Evolutionary conservation across 2,888 invertebrate genomes (phyloP).

Genomic region (Caenorhabditis imperialis): DNA sequence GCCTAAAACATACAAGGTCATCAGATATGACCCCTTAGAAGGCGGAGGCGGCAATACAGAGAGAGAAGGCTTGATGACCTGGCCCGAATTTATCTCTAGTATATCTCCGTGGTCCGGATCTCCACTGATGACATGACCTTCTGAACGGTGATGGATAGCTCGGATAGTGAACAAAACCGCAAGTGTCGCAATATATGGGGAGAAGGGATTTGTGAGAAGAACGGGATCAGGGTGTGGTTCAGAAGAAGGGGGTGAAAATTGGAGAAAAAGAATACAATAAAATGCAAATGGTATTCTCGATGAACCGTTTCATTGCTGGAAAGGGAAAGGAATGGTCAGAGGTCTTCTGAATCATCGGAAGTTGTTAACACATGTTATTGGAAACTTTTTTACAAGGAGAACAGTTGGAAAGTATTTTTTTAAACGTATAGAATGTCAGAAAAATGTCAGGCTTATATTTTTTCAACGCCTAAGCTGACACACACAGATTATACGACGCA

Average conservation of each 20-base stretch:
- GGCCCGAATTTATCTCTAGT: constrained; percentile 33
- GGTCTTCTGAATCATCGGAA: too few relatives aligned
- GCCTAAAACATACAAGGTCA: constrained; percentile 60
- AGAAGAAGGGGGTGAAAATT: not conserved
- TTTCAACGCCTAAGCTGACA: too few relatives aligned
- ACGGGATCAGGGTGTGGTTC: constrained; percentile 21
- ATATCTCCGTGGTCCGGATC: constrained; percentile 37
- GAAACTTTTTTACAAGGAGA: too few relatives aligned
- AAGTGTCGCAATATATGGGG: constrained; percentile 50
- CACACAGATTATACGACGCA: too few relatives aligned
- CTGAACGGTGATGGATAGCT: constrained; percentile 39
- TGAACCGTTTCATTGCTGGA: too few relatives aligned
- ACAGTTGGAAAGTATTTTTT: too few relatives aligned
- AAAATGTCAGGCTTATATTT: too few relatives aligned
- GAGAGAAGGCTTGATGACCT: constrained; percentile 42
- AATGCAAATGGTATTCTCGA: too few relatives aligned
- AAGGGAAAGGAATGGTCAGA: too few relatives aligned
- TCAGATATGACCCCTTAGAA: constrained; percentile 58
- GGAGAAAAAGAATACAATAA: not conserved
- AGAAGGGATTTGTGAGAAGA: constrained; percentile 5
- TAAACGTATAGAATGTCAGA: too few relatives aligned
- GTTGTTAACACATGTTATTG: too few relatives aligned
- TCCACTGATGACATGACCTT: constrained; percentile 47
- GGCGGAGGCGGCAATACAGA: too few relatives aligned
- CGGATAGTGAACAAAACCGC: constrained; percentile 46